phyloP scores from a whole-genome alignment of 1,140 invertebrate species.

The Penaeus indicus region DNA sequence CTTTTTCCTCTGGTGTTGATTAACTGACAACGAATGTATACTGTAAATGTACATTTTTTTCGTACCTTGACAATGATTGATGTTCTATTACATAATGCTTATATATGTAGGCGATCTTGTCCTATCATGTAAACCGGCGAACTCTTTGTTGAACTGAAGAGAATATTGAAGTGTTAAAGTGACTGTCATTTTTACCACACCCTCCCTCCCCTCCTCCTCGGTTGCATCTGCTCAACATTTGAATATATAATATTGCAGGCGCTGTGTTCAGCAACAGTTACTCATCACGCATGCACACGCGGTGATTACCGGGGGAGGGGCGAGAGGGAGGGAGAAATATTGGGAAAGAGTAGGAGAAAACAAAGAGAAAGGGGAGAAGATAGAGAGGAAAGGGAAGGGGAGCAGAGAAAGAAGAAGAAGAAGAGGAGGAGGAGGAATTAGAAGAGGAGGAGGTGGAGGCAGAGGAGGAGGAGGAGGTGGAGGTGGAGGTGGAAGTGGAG shows the following conservation, averaged over 20 bases:
- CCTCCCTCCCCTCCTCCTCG: not conserved
- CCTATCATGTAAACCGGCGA: too few relatives aligned
- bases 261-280: not conserved
- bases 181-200: not conserved
- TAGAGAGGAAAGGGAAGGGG: not conserved
- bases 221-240: not conserved
- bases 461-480: not conserved
- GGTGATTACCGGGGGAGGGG: not conserved
- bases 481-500: not conserved
- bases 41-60: too few relatives aligned
- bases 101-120: too few relatives aligned
- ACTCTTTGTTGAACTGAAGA: too few relatives aligned
- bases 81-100: too few relatives aligned
- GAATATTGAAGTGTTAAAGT: too few relatives aligned
- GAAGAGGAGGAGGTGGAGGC: not conserved
- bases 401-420: not conserved
- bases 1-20: too few relatives aligned
- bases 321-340: conserved; percentile 32
- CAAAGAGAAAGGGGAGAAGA: not conserved
- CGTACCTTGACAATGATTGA: too few relatives aligned
- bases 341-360: too few relatives aligned
- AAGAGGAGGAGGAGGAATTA: not conserved
- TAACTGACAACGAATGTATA: too few relatives aligned
- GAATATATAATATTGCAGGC: too few relatives aligned
- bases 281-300: not conserved